Base-by-base conservation (phyloP, 2,113 vertebrate species). In the Spermophilus dauricus region DNA sequence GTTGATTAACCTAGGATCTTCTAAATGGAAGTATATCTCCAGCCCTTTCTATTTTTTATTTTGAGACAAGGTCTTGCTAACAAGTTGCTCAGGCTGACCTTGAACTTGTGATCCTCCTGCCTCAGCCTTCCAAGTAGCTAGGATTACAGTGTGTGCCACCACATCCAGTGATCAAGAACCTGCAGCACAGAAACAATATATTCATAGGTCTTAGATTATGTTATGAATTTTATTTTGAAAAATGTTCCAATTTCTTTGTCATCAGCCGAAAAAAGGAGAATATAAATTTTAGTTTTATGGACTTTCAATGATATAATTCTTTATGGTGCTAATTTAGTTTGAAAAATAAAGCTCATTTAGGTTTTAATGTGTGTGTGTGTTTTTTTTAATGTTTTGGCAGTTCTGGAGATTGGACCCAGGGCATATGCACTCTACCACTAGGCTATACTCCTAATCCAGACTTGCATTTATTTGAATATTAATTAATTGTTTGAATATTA, bases 381-480 rank as follows among this genome's bases (percentile, higher is more conserved):
- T 30, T 48, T 45, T 45, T 45, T 45, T 77, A 56, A 56, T 5
- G 18, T 56, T 56, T 56, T 56, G 42, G 6, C 32, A 80, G 48
- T 18, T 9, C 32, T 53, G 12, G 48, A 17, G 8, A 51, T 51
- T 78, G 48, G 32, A 80, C 48, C 8, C 70, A 26, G 9, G 1
- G 20, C 5, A 32, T 17, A 17, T 58, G 18, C 8, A 17, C 13
- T 42, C 24, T 83, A 17, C 3, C 1, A 30, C n/a, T 63, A 24
- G 39, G 12, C n/a, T 83, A 83, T 2, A 63, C 37, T n/a, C 20
- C 3, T 20, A 81, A 28, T n/a, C n/a, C 37, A 63, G 2, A 87
- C 70, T 91, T 94, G 20, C 17, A 80, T 69, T 92, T 91, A 16
- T 69, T 67, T 76, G 14, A 83, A 56, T 91, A 39, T 76, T 83